phyloP scores from a whole-genome alignment of 2,888 invertebrate genomes.

The Chirona hameri region DNA sequence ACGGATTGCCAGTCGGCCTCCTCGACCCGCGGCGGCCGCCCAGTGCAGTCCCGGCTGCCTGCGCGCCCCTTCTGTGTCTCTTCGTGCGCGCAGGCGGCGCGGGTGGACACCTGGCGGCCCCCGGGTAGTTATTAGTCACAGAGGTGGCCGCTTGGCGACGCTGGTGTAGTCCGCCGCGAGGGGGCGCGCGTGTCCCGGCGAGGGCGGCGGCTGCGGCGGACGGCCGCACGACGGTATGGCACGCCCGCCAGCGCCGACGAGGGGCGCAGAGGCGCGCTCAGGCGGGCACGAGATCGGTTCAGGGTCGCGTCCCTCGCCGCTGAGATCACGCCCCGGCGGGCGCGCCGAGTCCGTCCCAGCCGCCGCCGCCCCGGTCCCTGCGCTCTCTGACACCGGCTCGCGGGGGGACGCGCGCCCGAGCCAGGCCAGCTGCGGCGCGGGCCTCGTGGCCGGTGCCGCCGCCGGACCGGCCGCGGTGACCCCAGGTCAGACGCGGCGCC shows the following conservation, averaged over 20 bases:
- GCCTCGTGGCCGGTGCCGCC: neutral
- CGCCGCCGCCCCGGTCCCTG: constrained; percentile 3
- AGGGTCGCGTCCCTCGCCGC: constrained; percentile 9
- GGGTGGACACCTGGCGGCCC: neutral
- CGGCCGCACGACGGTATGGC: neutral
- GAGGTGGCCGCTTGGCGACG: constrained; percentile 5
- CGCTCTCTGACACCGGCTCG: neutral
- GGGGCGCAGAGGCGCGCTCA: constrained; percentile 1
- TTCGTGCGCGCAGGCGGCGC: neutral
- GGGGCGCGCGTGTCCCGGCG: constrained; percentile 7
- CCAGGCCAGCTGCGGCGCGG: neutral
- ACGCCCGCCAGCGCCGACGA: constrained; percentile 1
- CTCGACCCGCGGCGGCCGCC: neutral
- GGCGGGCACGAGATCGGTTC: constrained; percentile 8
- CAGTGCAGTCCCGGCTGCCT: neutral
- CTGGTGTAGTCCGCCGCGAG: neutral
- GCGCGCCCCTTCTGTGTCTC: neutral
- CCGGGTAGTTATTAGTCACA: neutral
- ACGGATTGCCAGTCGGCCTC: neutral
- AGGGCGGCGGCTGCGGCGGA: neutral
- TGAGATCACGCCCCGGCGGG: neutral
- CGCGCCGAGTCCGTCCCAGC: neutral
- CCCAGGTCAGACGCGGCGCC: neutral
- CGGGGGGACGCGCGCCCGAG: neutral
- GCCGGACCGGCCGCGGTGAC: neutral